Evolutionary conservation across 1,140 invertebrate species (phyloP), one percentile per base, ranked within the genome.

Genomic region (Dendrolimus punctatus): DNA sequence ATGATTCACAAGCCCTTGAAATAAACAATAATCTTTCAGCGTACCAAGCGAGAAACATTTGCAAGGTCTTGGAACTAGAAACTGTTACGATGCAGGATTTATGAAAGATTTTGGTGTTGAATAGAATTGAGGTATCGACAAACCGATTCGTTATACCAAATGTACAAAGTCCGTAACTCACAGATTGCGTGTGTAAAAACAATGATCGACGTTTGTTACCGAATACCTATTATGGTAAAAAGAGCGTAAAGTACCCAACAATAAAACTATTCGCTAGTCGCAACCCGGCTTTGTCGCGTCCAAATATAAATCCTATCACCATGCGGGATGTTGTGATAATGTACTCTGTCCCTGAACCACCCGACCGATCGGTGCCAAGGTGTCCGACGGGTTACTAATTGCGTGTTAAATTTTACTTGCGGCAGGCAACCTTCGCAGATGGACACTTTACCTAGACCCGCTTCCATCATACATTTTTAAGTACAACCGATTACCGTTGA

Each of bases 381-480:
- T 74, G 67, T 76, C 66, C 68, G 70, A 59, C 62, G 62, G 65
- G 58, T 75, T 76, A 74, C 73, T 78, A 83, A 83, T 85, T 80
- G 76, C 79, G 76, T 85, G 78, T 79, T 81, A 83, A 80, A 85
- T 76, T 83, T 85, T 73, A 83, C 78, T 76, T 76, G 78, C 80
- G 73, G 78, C 76, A 67, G 61, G 76, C 69, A 82, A 76, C 81
- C 77, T 82, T 82, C 74, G 58, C 57, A 58, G 53, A 54, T 57
- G 62, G 63, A 68, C 71, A 56, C 50, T 57, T 49, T 66, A 62
- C 9, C 46, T 51, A 43, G 68, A 71, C 46, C 66, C 60, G 46
- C 37, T 46, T 44, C 53, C 49, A 51, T 43, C 43, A 41, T 46
- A 49, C 54, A 39, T 47, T 46, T 40, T 42, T 37, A 43, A 51